Base-by-base conservation (phyloP, 2,113 vertebrate genomes). In the Xiphophorus maculatus region DNA sequence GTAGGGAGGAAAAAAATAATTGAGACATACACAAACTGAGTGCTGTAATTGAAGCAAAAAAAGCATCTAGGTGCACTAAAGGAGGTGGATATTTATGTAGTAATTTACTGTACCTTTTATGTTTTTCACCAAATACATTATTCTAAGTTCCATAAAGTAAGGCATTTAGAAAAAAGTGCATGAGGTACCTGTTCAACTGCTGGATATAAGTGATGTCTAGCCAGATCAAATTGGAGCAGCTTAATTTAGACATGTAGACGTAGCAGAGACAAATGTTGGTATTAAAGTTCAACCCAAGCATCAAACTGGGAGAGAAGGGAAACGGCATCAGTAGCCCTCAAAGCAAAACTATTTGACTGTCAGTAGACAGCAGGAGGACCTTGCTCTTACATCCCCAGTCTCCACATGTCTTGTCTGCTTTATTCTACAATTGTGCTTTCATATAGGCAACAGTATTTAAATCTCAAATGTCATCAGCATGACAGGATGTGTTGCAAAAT, bases 361-460 rank as follows among this genome's bases (percentile, higher is more conserved):
- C 0, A 35, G 62, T 48, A 35, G 32, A 73, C 76, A 62, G 32
- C 61, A 71, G 69, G 51, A 76, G 32, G 64, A 32, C 69, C 66
- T 33, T 69, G 77, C 37, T 61, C 68, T 15, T 3, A 69, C 73
- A 73, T 80, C 71, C 30, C 74, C 67, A 81, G 68, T 72, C 19
- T 74, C 63, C 35, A 15, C 27, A 48, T 69, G 71, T 71, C 72
- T 65, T 69, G 30, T 64, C 69, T 63, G 61, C 81, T 81, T 73
- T 42, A 74, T 69, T 81, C 76, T 80, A 71, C 64, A 86, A 80
- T 79, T 91, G 72, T 54, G 54, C 77, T 61, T 76, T 79, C 3
- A 87, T 85, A 89, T 81, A 79, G 81, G 77, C 86, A 84, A 76
- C 84, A 30, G 77, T 40, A 63, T 71, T 75, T 67, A 86, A 80